Evolutionary conservation across 2,797 vertebrate genomes (phyloP), one percentile per base, ranked within the genome.

Genomic region (Alosa sapidissima): DNA sequence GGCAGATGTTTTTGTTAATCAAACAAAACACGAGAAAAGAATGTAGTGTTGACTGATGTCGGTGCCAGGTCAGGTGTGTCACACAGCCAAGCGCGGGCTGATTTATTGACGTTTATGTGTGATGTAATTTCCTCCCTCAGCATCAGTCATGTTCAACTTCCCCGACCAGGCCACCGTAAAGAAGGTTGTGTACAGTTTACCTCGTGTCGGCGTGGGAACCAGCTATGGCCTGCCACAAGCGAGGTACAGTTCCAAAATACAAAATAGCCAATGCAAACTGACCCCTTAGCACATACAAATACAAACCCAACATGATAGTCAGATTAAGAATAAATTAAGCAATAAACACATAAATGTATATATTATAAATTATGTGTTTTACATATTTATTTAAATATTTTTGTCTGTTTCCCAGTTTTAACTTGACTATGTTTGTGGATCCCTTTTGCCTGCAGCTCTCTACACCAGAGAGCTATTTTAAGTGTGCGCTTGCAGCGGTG

Each of bases 131-230:
- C 13, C 33, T 16, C 5, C 33, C 14, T 13, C 83, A 99, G 98
- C 98, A 33, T 99, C 98, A 0, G 98, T 99, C 89, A 98, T 99
- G 97, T 99, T 99, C 93, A 99, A 99, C 96, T 98, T 99, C 91
- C 97, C 98, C 75, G 98, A 99, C 89, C 98, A 98, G 95, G 95
- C 97, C 92, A 99, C 97, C 0, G 97, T 99, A 52, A 99, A 98
- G 93, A 99, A 97, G 91, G 97, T 98, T 84, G 96, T 99, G 28
- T 97, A 98, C 92, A 98, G 98, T 91, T 96, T 99, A 90, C 98
- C 98, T 88, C 96, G 97, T 82, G 98, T 99, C 85, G 98, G 98
- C 85, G 98, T 99, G 83, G 98, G 98, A 87, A 99, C 98, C 95
- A 99, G 98, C 94, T 99, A 99, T 87, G 98, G 98, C 82, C 95